A percentile compares a stretch with the other conserved stretches of the same genome.
Evolutionary conservation across 30 jellyfish, hydroid and myxozoan species (phyloP).

Genomic region (Phacellophora camtschatica): DNA sequence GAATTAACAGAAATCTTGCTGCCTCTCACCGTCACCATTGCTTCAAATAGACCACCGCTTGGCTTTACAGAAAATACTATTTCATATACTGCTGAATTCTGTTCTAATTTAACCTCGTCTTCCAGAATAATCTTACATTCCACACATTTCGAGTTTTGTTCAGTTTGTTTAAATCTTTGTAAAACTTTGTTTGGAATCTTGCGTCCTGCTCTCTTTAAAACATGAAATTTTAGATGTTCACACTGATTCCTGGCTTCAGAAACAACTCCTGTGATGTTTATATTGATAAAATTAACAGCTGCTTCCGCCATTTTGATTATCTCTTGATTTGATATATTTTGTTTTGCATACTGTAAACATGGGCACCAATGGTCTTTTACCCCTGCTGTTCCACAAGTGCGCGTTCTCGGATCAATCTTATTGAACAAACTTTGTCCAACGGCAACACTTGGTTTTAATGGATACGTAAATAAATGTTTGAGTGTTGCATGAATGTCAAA

Average conservation of each 20-base stretch:
- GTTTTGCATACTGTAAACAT: slow-evolving; percentile 27
- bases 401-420: slow-evolving; percentile 15
- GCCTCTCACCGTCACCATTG: slow-evolving; percentile 10
- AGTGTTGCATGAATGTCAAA: slow-evolving; percentile 77
- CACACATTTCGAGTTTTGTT: slow-evolving; percentile 30
- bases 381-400: slow-evolving; percentile 83
- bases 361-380: slow-evolving; percentile 86
- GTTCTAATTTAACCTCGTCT: not conserved
- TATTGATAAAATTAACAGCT: slow-evolving; percentile 51
- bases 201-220: slow-evolving; percentile 57
- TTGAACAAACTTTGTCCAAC: slow-evolving; percentile 72
- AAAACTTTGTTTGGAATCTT: slow-evolving; percentile 17
- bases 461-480: slow-evolving; percentile 43
- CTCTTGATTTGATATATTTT: not conserved
- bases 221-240: slow-evolving; percentile 31
- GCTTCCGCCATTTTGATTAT: slow-evolving; percentile 36
- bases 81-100: slow-evolving; percentile 15
- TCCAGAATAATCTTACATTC: slow-evolving; percentile 35
- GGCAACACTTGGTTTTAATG: not conserved
- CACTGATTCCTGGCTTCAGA: slow-evolving; percentile 31
- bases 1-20: slow-evolving; percentile 19
- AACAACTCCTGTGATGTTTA: not conserved
- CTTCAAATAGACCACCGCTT: slow-evolving; percentile 61
- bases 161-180: slow-evolving; percentile 29
- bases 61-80: slow-evolving; percentile 43